Evolutionary conservation across 2,888 invertebrate genomes (phyloP), one percentile per base, ranked within the genome.

Genomic region (Taphrorychus bicolor): DNA sequence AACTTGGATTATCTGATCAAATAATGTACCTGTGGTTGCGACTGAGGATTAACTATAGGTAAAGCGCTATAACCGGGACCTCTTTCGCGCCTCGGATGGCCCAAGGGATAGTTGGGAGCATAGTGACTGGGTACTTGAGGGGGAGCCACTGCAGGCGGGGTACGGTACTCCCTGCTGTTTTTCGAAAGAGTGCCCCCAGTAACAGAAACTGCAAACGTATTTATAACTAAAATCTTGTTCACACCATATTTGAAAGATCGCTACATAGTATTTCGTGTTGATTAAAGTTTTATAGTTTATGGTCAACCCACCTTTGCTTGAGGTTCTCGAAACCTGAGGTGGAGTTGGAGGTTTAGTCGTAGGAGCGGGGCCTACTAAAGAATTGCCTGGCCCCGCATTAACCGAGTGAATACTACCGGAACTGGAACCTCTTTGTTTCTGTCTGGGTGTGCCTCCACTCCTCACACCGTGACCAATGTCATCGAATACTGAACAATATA

Each of bases 41-140:
- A 75, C 52, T 78, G 78, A 42, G 77, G 77, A 51, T 77, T 83
- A 0, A 85, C 85, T 73, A 94, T 88, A 0, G 95, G 95, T 69
- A 95, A 81, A 2, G 95, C 93, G 75, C 94, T 93, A 80, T 95
- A 95, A 0, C 94, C 94, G 1, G 93, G 91, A 3, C 82, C 74
- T 24, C 84, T 78, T 71, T 83, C 84, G 42, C 91, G 85, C 71
- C 91, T 84, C 0, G 91, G 90, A 83, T 92, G 91, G 0, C 92
- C 92, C 72, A 93, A 84, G 9, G 97, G 96, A 84, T 95, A 97
- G 84, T 96, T 96, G 0, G 95, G 96, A 11, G 96, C 97, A 82
- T 97, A 97, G 82, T 97, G 96, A 76, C 94, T 95, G n/a, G 97
- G 97, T 73, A 94, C 94, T 83, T 95, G 95, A 5, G 97, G 97